These are phyloP conservation scores for Prionchulus punctatus DNA, from an alignment of 2,888 invertebrate species.

Conservation along the genomic window DNA sequence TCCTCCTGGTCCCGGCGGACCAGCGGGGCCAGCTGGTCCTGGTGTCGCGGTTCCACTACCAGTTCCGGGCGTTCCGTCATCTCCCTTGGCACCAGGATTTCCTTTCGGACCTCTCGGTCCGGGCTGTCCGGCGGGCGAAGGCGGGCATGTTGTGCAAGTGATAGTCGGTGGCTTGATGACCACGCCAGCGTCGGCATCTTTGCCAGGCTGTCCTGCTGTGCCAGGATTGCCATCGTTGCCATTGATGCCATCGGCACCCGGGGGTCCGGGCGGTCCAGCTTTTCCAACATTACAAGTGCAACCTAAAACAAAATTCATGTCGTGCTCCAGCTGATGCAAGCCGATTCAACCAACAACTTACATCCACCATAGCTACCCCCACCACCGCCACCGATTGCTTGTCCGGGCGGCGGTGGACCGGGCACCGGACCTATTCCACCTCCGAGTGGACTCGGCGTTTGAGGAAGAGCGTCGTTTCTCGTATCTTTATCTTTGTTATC, in stretches of 20 bases:
- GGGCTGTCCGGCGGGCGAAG: not conserved
- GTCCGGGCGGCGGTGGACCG: no score
- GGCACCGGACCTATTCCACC: no score
- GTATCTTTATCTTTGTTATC: no score
- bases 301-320: conserved; percentile 6
- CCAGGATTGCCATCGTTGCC: conserved; percentile 3
- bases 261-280: conserved; percentile 2
- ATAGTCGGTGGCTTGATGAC: not conserved
- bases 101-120: conserved; percentile 1
- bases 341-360: not conserved
- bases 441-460: no score
- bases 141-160: conserved; percentile 2
- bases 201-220: not conserved
- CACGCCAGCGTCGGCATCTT: not conserved
- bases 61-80: no score
- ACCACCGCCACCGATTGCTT: no score
- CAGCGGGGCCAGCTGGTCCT: no score
- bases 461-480: no score
- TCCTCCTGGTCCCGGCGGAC: no score
- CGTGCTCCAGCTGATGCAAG: not conserved
- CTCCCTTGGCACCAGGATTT: no score
- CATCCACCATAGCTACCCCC: not conserved
- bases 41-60: no score
- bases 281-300: conserved; percentile 11
- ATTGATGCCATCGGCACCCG: not conserved